Evolutionary conservation across 2,797 vertebrate species (phyloP), one percentile per base, ranked within the genome.

Genomic region (Chaetodon trifasciatus): DNA sequence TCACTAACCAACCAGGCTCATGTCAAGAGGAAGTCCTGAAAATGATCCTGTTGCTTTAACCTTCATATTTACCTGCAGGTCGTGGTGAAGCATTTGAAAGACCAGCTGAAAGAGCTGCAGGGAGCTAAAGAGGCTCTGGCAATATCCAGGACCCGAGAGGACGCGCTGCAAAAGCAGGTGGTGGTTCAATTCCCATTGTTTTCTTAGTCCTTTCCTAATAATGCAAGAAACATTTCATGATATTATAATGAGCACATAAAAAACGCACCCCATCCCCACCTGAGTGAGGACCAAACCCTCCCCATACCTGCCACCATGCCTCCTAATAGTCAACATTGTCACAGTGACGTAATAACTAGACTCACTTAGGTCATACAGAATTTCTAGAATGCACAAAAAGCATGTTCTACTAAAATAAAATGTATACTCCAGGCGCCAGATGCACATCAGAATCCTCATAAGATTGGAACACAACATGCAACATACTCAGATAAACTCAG

Each of bases 81-180:
- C 13, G 78, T 93, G 77, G 93, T 97, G 88, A 96, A 95, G 75
- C 96, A 97, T 91, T 91, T 98, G 70, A 96, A 96, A 78, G 94
- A 96, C 12, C 96, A 98, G 91, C 88, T 98, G 52, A 85, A 79
- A 28, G 96, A 97, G 37, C 90, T 96, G 2, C 96, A 97, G 74
- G 88, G 76, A 74, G 91, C 83, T 78, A 97, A 95, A 84, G 96
- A 97, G 19, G 96, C 95, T 0, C 94, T 98, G 68, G 64, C 76
- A 6, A 53, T 97, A 79, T 97, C 96, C 81, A 96, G 92, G 78
- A 94, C 94, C 74, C 82, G 97, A 88, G 98, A 99, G 81, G 96
- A 97, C 49, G 93, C 96, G 17, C 91, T 99, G 63, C 97, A 99
- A 82, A 96, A 91, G 53, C 97, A 98, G 96, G 98, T 98, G 93